Conservation (phyloP, 2,113 vertebrate genomes). For the Pampusana beccarii region DNA sequence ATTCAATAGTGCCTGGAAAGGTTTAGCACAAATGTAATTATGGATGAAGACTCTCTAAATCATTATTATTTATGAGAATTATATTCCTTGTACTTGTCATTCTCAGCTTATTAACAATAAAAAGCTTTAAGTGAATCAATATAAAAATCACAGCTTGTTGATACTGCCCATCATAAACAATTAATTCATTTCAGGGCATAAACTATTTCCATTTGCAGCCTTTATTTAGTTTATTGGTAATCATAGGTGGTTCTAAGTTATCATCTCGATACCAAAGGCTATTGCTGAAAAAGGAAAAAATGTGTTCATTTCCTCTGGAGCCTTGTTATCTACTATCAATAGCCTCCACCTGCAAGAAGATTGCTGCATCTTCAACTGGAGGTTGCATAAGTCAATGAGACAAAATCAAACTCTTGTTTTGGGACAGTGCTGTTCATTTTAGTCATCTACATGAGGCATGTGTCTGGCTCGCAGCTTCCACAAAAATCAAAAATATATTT, state of each 20-base stretch:
- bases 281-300: background rate
- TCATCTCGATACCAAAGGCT: background rate
- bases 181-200: background rate
- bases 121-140: background rate
- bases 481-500: background rate
- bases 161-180: background rate
- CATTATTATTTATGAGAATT: background rate
- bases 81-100: background rate
- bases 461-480: background rate
- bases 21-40: background rate
- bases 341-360: background rate
- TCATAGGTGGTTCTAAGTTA: background rate
- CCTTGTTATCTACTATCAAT: background rate
- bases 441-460: background rate
- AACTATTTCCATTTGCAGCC: background rate
- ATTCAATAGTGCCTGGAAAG: background rate
- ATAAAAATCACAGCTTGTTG: background rate
- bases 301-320: background rate
- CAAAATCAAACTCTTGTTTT: background rate
- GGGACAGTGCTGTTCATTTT: background rate
- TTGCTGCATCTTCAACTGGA: background rate
- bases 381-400: background rate
- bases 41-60: background rate
- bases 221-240: background rate
- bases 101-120: conserved; percentile 14